phyloP scores from a whole-genome alignment of 2,888 invertebrate genomes.

The Pyrrhosoma nymphula region DNA sequence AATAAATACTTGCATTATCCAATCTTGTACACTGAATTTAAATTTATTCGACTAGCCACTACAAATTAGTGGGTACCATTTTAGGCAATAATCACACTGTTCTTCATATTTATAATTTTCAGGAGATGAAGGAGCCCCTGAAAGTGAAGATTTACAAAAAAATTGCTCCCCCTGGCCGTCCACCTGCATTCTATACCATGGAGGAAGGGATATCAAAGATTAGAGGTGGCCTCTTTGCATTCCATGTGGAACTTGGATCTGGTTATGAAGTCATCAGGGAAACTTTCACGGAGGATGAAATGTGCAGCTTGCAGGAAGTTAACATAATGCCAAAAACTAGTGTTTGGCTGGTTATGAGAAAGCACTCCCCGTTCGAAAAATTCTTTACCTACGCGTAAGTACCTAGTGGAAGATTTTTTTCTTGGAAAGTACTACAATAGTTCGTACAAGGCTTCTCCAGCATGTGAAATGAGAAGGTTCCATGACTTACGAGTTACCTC shows the following conservation, averaged over 20 bases:
- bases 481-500: not conserved
- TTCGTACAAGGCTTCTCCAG: too few species aligned
- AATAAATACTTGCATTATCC: too few species aligned
- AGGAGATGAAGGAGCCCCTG: constrained; percentile 57
- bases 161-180: constrained; percentile 79
- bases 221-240: constrained; percentile 69
- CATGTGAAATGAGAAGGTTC: not conserved
- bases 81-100: not conserved
- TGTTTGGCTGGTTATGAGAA: constrained; percentile 44
- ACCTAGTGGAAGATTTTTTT: not conserved
- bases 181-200: constrained; percentile 74
- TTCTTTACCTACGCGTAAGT: constrained; percentile 40
- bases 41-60: not conserved
- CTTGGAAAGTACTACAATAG: too few species aligned
- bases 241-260: constrained; percentile 68
- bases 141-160: constrained; percentile 75
- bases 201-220: constrained; percentile 68
- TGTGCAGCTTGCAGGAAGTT: constrained; percentile 47
- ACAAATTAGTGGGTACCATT: not conserved
- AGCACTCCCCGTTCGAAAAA: constrained; percentile 45
- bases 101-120: not conserved
- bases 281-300: constrained; percentile 54
- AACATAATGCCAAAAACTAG: constrained; percentile 46
- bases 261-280: constrained; percentile 49
- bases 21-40: too few species aligned